phyloP scores from a whole-genome alignment of 1,140 invertebrate genomes.

The Sminthurinus signatus region DNA sequence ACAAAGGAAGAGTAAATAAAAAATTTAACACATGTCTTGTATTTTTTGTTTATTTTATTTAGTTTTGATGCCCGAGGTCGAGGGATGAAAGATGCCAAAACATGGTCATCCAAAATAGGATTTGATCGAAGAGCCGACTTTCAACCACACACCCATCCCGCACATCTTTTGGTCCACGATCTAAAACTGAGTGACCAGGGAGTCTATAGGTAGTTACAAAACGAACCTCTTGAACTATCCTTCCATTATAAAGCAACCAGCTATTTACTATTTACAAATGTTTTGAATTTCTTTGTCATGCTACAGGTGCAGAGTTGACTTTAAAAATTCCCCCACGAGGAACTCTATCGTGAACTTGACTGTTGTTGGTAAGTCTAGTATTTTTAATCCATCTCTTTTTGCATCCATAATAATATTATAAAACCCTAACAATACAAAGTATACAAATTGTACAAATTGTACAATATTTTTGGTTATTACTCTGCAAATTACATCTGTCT shows the following conservation, averaged over 20 bases:
- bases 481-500: too few species aligned
- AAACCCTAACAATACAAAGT: too few species aligned
- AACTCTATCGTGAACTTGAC: slow-evolving; percentile 84
- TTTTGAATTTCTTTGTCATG: too few species aligned
- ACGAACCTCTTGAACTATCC: too few species aligned
- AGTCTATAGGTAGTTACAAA: slow-evolving; percentile 46
- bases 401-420: too few species aligned
- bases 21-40: not conserved
- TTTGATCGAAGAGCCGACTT: slow-evolving; percentile 42
- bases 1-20: not conserved
- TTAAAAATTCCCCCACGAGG: slow-evolving; percentile 78
- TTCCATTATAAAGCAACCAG: not conserved
- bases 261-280: too few species aligned
- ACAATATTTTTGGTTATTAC: too few species aligned
- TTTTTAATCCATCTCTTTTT: too few species aligned
- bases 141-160: slow-evolving; percentile 48
- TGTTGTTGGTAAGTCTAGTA: slow-evolving; percentile 69
- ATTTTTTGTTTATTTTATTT: slow-evolving; percentile 21
- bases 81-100: slow-evolving; percentile 40
- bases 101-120: slow-evolving; percentile 41
- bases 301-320: slow-evolving; percentile 83
- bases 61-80: slow-evolving; percentile 43
- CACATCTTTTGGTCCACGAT: slow-evolving; percentile 68
- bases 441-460: too few species aligned
- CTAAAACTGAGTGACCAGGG: slow-evolving; percentile 75